Percentiles rank a stretch among this genome's conserved stretches.
These are phyloP conservation scores for Rallus limicola DNA, from an alignment of 2,113 vertebrate species.

Conservation along the genomic window DNA sequence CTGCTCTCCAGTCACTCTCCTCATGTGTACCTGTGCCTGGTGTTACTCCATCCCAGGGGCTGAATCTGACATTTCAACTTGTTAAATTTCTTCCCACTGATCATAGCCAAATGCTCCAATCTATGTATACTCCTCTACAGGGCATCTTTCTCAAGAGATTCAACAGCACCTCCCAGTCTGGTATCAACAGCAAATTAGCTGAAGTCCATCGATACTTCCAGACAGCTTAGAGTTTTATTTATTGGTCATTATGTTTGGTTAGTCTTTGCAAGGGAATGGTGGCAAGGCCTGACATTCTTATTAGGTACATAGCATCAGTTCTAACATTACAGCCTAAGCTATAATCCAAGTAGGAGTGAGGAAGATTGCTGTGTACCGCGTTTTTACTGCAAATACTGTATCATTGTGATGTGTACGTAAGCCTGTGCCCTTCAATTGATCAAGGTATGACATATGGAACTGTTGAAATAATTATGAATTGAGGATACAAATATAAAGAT, in stretches of 20 bases:
- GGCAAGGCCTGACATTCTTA: not conserved
- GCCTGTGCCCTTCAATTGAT: constrained; percentile 8
- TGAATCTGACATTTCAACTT: not conserved
- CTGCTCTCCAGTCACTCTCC: not conserved
- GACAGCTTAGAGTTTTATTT: not conserved
- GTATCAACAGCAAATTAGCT: not conserved
- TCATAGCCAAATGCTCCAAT: not conserved
- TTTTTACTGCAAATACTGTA: not conserved
- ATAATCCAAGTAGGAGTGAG: not conserved
- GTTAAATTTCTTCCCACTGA: not conserved
- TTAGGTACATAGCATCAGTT: not conserved
- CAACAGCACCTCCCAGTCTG: not conserved
- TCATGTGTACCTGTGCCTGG: not conserved
- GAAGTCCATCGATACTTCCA: not conserved
- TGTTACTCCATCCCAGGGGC: not conserved
- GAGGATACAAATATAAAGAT: constrained; percentile 14
- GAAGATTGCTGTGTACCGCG: not conserved
- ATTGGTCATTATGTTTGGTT: not conserved
- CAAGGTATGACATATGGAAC: not conserved
- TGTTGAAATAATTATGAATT: constrained; percentile 46
- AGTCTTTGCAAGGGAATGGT: not conserved
- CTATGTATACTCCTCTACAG: not conserved
- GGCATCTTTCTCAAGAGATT: not conserved
- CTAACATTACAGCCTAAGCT: not conserved
- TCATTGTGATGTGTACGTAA: not conserved